phyloP scores from a whole-genome alignment of 2,797 vertebrate genomes.

The Sciaenops ocellatus region DNA sequence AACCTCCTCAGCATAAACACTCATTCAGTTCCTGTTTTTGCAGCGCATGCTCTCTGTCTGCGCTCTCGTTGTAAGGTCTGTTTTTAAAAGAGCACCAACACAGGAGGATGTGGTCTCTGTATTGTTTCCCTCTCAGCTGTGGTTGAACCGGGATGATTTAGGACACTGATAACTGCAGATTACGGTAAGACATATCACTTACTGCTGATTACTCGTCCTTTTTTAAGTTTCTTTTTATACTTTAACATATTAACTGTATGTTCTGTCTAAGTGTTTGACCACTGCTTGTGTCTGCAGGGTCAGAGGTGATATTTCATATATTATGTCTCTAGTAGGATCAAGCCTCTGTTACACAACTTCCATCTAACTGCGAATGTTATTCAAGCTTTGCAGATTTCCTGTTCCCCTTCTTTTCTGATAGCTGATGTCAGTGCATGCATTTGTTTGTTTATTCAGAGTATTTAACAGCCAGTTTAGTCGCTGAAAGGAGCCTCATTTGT shows the following conservation, averaged over 20 bases:
- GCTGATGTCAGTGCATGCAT: not conserved
- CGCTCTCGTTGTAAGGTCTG: slow-evolving; percentile 36
- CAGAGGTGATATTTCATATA: not conserved
- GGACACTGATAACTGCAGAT: slow-evolving; percentile 38
- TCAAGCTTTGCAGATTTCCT: slow-evolving; percentile 63
- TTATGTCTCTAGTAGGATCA: not conserved
- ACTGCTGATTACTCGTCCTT: not conserved
- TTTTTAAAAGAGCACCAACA: slow-evolving; percentile 42
- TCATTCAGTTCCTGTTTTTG: slow-evolving; percentile 72
- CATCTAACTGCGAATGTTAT: slow-evolving; percentile 46
- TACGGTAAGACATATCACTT: slow-evolving; percentile 47
- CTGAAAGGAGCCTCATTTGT: not conserved
- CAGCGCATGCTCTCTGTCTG: slow-evolving; percentile 32
- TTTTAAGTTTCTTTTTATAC: not conserved
- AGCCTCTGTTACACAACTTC: slow-evolving; percentile 21
- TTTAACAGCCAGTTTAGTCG: not conserved
- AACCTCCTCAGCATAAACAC: slow-evolving; percentile 24
- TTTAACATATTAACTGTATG: not conserved
- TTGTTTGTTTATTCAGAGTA: not conserved
- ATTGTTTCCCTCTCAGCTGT: slow-evolving; percentile 46
- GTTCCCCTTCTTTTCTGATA: slow-evolving; percentile 56
- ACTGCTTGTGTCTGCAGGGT: not conserved
- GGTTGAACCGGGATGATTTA: slow-evolving; percentile 43
- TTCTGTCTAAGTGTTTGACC: not conserved
- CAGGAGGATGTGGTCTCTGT: slow-evolving; percentile 69